Conservation (phyloP, 1,140 invertebrate species). For the Halyomorpha halys region DNA sequence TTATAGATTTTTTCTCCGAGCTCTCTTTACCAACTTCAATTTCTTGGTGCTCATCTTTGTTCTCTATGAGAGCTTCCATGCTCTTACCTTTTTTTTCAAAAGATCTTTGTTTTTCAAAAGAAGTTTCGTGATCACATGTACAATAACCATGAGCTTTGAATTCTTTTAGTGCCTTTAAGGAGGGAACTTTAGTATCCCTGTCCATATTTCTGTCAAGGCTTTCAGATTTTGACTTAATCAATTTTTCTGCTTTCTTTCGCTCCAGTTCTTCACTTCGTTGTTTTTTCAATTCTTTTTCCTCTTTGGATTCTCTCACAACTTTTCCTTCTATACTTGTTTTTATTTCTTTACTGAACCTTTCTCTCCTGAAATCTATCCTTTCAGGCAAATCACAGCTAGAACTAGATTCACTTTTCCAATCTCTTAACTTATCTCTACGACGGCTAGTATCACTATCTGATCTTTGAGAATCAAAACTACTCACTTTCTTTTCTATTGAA, state of each 20-base stretch:
- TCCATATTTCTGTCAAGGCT: slow-evolving; percentile 15
- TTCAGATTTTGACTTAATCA: slow-evolving; percentile 18
- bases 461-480: slow-evolving; percentile 27
- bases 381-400: slow-evolving; percentile 17
- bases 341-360: slow-evolving; percentile 29
- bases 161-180: not conserved
- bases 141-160: not conserved
- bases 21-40: too few relatives aligned
- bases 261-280: slow-evolving; percentile 25
- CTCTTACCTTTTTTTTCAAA: slow-evolving; percentile 10
- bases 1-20: too few relatives aligned
- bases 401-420: slow-evolving; percentile 23
- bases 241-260: slow-evolving; percentile 23
- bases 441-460: slow-evolving; percentile 18
- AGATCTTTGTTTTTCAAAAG: not conserved
- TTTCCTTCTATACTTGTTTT: slow-evolving; percentile 29
- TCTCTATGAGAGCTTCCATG: slow-evolving; percentile 3
- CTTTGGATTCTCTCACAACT: slow-evolving; percentile 24
- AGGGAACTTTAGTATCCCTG: slow-evolving; percentile 14
- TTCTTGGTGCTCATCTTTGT: slow-evolving; percentile 1
- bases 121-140: not conserved
- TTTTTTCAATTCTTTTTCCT: slow-evolving; percentile 26
- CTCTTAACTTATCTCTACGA: slow-evolving; percentile 24
- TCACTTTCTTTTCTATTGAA: slow-evolving; percentile 28
- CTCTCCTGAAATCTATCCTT: slow-evolving; percentile 21